phyloP scores from a whole-genome alignment of 2,113 vertebrate species.

The Varanus salvator region DNA sequence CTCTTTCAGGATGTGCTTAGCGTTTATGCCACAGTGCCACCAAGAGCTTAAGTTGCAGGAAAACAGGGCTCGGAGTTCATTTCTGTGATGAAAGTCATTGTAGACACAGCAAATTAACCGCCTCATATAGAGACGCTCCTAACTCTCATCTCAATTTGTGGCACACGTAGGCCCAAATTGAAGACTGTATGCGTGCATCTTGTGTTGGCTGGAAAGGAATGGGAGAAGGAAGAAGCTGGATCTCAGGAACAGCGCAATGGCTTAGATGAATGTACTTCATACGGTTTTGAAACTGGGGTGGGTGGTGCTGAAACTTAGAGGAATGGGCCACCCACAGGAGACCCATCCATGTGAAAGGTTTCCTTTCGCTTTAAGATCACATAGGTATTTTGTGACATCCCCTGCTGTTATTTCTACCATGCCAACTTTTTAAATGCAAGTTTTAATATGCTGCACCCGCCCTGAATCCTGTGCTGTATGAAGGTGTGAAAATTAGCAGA shows the following conservation, averaged over 20 bases:
- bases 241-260: too few relatives aligned
- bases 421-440: background rate
- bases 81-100: too few relatives aligned
- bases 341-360: background rate
- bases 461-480: background rate
- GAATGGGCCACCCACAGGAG: background rate
- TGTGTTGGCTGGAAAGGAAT: background rate
- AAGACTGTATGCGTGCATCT: background rate
- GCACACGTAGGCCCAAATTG: background rate
- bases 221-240: too few relatives aligned
- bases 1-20: too few relatives aligned
- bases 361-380: background rate
- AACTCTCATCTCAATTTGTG: too few relatives aligned
- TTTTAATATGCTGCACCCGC: too few relatives aligned
- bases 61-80: too few relatives aligned
- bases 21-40: too few relatives aligned
- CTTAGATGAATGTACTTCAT: background rate
- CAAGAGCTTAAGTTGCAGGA: too few relatives aligned
- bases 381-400: background rate
- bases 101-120: too few relatives aligned
- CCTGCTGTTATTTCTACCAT: background rate
- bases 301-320: background rate
- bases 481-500: conserved; percentile 25
- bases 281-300: background rate
- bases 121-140: too few relatives aligned